Conservation (phyloP, 1,140 invertebrate genomes). For the Brachionus paranguensis region DNA sequence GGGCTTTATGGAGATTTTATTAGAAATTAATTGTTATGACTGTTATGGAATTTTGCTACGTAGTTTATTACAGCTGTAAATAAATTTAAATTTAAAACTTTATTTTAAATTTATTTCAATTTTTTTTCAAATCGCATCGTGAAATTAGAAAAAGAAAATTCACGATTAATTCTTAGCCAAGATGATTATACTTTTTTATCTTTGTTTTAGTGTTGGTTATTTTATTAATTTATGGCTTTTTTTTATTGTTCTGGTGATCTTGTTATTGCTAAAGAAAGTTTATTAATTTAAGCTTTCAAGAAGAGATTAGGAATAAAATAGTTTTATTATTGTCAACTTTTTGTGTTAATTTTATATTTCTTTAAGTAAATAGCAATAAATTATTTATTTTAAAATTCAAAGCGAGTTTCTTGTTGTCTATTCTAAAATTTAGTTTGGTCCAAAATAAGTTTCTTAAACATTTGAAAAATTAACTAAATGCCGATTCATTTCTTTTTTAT, state of each 20-base stretch:
- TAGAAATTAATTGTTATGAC: not conserved
- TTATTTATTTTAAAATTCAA: not conserved
- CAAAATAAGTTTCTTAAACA: not conserved
- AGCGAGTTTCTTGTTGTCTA: not conserved
- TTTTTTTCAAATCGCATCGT: not conserved
- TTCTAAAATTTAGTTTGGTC: not conserved
- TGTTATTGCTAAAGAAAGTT: slow-evolving; percentile 31
- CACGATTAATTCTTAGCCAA: not conserved
- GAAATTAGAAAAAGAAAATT: not conserved
- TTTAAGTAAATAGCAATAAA: slow-evolving; percentile 25
- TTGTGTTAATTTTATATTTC: not conserved
- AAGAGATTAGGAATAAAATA: not conserved
- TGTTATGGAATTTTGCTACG: not conserved
- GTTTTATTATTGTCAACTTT: slow-evolving; percentile 33
- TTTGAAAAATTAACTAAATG: not conserved
- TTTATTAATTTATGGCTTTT: slow-evolving; percentile 20
- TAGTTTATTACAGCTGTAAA: slow-evolving; percentile 19
- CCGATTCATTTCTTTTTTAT: not conserved
- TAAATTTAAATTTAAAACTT: not conserved
- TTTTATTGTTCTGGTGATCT: slow-evolving; percentile 6
- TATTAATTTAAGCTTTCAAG: not conserved
- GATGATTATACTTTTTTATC: not conserved
- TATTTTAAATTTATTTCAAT: not conserved
- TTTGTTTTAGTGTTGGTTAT: not conserved
- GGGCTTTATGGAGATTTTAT: not conserved